Conservation (phyloP, 2,797 vertebrate species). For the Gobio occitaniae region DNA sequence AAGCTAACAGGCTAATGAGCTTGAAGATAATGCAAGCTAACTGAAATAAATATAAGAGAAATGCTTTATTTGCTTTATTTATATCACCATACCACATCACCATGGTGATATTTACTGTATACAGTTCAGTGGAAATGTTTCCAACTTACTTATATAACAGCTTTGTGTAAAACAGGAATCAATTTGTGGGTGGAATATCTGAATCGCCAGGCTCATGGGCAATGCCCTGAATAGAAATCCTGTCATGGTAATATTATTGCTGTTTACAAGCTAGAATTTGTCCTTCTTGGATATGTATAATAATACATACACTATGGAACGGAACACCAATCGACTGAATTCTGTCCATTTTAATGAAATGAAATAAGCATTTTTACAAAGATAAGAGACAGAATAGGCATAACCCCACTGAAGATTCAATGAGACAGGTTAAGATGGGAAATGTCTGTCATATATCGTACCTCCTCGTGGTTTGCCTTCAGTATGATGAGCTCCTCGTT, state of each 20-base stretch:
- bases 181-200: slow-evolving; percentile 24
- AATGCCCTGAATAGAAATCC: slow-evolving; percentile 6
- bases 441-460: slow-evolving; percentile 55
- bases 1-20: background rate
- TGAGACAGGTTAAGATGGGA: background rate
- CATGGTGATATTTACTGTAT: slow-evolving; percentile 25
- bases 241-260: background rate
- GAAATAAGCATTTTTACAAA: background rate
- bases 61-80: background rate
- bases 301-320: background rate
- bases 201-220: background rate
- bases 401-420: background rate
- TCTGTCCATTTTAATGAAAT: background rate
- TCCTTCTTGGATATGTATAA: background rate
- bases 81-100: slow-evolving; percentile 8
- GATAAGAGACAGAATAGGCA: background rate
- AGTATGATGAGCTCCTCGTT: slow-evolving; percentile 81
- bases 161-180: slow-evolving; percentile 25
- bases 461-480: slow-evolving; percentile 83
- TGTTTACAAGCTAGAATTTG: background rate
- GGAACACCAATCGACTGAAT: background rate
- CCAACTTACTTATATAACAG: slow-evolving; percentile 9
- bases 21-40: background rate
- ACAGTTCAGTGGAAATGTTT: slow-evolving; percentile 15
- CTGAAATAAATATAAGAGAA: background rate